phyloP scores from a whole-genome alignment of 2,113 vertebrate genomes.

The Cyphomyrus discorhynchus region DNA sequence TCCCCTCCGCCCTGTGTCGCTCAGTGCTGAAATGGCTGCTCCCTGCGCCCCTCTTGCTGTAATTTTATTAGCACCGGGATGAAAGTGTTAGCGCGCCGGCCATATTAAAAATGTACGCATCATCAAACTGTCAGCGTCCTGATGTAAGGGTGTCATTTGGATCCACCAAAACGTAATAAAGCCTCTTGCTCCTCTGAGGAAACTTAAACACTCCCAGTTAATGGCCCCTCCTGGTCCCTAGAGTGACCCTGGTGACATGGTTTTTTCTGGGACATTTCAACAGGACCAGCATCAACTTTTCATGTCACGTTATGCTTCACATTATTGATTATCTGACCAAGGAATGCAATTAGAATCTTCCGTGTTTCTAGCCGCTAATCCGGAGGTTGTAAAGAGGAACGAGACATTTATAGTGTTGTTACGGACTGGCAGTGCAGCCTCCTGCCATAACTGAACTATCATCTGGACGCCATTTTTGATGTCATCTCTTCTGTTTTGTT shows the following conservation, averaged over 20 bases:
- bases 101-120: constrained; percentile 37
- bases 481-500: not conserved
- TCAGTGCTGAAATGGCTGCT: not conserved
- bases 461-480: not conserved
- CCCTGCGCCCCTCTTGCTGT: not conserved
- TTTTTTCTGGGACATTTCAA: not conserved
- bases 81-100: constrained; percentile 13
- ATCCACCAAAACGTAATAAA: constrained; percentile 23
- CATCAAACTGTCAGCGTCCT: constrained; percentile 34
- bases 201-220: constrained; percentile 22
- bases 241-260: not conserved
- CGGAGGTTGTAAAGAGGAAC: not conserved
- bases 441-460: not conserved
- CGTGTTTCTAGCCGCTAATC: not conserved
- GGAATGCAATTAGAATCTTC: not conserved
- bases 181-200: constrained; percentile 15
- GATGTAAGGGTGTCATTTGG: constrained; percentile 41
- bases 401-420: not conserved
- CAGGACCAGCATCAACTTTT: not conserved
- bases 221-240: not conserved
- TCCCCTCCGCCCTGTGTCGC: not conserved
- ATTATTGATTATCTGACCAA: not conserved
- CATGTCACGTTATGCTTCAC: not conserved
- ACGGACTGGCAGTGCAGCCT: not conserved
- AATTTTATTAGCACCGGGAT: constrained; percentile 19